These are phyloP conservation scores for Phalacrocorax pelagicus DNA, from an alignment of 2,113 vertebrate genomes.

Conservation along the genomic window DNA sequence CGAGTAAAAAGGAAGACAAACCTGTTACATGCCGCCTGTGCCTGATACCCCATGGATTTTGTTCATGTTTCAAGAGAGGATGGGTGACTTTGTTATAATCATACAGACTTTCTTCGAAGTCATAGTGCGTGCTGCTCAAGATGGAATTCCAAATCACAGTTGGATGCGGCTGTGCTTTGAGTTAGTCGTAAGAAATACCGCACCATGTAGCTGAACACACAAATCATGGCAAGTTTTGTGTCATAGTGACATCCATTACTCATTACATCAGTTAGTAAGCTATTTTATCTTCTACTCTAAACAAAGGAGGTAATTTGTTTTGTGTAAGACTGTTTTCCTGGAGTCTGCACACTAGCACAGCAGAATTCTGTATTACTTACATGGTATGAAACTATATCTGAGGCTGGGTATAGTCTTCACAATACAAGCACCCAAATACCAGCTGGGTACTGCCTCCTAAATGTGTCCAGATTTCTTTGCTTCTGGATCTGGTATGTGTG, in stretches of 20 bases:
- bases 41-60: conserved; percentile 83
- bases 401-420: conserved; percentile 16
- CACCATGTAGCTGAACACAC: conserved; percentile 73
- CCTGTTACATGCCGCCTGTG: conserved; percentile 92
- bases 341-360: conserved; percentile 69
- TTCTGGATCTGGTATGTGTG: conserved; percentile 17
- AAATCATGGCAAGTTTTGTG: conserved; percentile 70
- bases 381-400: conserved; percentile 55
- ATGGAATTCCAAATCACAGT: conserved; percentile 76
- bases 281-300: conserved; percentile 74
- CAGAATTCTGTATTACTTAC: conserved; percentile 58
- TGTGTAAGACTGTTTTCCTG: conserved; percentile 54
- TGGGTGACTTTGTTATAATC: conserved; percentile 82
- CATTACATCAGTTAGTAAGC: conserved; percentile 82
- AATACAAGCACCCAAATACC: neutral
- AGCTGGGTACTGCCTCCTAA: conserved; percentile 1
- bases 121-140: conserved; percentile 77
- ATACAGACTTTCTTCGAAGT: conserved; percentile 83
- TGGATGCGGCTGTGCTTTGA: conserved; percentile 78
- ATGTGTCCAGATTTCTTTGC: neutral
- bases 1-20: conserved; percentile 73
- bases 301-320: conserved; percentile 54
- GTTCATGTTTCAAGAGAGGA: conserved; percentile 74
- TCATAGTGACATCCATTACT: conserved; percentile 71
- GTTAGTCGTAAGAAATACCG: conserved; percentile 63